These are phyloP conservation scores for Ammodytes marinus DNA, from an alignment of 2,113 vertebrate genomes.

Conservation along the genomic window DNA sequence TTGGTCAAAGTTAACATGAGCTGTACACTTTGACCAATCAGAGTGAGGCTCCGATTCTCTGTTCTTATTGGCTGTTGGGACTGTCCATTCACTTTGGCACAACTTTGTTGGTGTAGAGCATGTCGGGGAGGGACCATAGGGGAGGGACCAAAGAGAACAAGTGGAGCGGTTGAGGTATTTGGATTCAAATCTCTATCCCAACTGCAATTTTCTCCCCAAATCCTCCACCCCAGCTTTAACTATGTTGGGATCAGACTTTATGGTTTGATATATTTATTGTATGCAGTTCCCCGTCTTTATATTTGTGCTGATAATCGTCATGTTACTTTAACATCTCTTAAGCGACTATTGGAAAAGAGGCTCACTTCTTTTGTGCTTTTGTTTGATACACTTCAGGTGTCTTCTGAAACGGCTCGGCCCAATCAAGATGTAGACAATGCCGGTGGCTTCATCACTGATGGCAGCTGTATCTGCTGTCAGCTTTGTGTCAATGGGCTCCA, in stretches of 20 bases:
- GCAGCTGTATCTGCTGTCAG: conserved; percentile 66
- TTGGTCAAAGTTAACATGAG: no score
- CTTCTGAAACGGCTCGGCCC: conserved; percentile 35
- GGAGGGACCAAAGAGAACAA: no score
- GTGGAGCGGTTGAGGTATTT: no score
- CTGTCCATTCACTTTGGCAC: no score
- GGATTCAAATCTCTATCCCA: no score
- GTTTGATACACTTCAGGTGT: conserved; percentile 50
- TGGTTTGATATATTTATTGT: background rate
- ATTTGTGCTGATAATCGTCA: background rate
- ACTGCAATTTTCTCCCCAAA: no score
- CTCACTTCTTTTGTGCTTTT: conserved; percentile 17
- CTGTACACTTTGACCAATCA: no score
- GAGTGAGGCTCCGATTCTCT: no score
- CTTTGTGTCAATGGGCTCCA: conserved; percentile 64
- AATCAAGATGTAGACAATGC: conserved; percentile 62
- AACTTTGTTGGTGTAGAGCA: no score
- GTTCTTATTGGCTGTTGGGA: no score
- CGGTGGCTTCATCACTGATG: conserved; percentile 50
- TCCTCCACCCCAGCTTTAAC: no score
- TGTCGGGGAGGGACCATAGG: no score
- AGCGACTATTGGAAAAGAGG: background rate
- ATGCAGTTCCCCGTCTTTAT: background rate
- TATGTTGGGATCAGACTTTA: background rate
- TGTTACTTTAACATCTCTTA: background rate